These are phyloP conservation scores for Manis crassicaudata DNA, from an alignment of 2,797 vertebrate species.

Conservation along the genomic window DNA sequence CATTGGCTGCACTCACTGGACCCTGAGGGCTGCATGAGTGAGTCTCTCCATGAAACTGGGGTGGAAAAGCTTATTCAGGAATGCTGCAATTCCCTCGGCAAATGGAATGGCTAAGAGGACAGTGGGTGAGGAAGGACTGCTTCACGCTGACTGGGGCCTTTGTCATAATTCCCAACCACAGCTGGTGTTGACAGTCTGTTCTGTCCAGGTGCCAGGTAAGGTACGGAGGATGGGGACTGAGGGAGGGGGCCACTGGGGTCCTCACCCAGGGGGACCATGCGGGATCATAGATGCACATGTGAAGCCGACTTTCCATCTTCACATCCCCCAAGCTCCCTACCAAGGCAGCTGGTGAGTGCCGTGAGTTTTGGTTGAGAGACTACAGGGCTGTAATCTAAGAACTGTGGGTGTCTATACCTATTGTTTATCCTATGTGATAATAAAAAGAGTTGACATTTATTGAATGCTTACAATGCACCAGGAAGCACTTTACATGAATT, in stretches of 20 bases:
- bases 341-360: no score
- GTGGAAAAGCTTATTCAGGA: not conserved
- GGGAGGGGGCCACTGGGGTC: not conserved
- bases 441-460: not conserved
- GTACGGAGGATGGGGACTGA: not conserved
- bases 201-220: not conserved
- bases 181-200: not conserved
- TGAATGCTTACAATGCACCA: not conserved
- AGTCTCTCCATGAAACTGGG: not conserved
- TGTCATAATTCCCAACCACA: not conserved
- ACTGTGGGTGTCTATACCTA: not conserved
- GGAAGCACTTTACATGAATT: not conserved
- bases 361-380: not conserved
- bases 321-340: rapidly evolving
- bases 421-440: not conserved
- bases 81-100: no score
- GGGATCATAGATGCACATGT: no score
- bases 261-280: no score
- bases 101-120: not conserved
- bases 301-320: not conserved
- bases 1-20: rapidly evolving
- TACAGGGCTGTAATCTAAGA: not conserved
- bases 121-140: no score
- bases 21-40: rapidly evolving
- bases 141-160: not conserved